Percentiles rank a stretch among this genome's conserved stretches.
Evolutionary conservation across 2,888 invertebrate genomes (phyloP).

Genomic region (Mesopsocus fuscifrons): DNA sequence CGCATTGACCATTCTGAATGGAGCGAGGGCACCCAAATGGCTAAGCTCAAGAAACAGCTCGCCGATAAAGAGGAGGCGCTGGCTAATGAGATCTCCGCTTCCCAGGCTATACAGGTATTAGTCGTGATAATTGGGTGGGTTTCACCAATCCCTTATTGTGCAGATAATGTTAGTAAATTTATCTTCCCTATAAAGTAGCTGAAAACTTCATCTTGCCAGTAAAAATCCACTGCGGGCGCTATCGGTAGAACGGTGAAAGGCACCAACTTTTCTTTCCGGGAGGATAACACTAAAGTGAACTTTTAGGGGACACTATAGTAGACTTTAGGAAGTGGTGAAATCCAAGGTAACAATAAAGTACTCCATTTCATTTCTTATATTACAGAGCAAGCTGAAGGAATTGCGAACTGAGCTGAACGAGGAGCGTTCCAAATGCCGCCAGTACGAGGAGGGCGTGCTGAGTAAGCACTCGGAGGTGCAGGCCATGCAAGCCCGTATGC

Average conservation of each 20-base stretch:
- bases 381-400: conserved; percentile 53
- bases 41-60: conserved; percentile 70
- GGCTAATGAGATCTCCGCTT: conserved; percentile 52
- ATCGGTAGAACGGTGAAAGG: too few species aligned
- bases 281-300: too few species aligned
- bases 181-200: too few species aligned
- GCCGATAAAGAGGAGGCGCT: conserved; percentile 69
- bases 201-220: too few species aligned
- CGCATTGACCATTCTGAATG: conserved; percentile 56
- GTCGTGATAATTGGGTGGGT: too few species aligned
- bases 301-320: too few species aligned
- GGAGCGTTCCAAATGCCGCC: conserved; percentile 41
- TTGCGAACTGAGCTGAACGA: conserved; percentile 46
- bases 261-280: too few species aligned
- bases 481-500: conserved; percentile 31
- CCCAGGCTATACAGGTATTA: conserved; percentile 39
- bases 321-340: too few species aligned
- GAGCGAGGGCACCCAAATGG: conserved; percentile 67
- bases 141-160: too few species aligned
- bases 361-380: neutral
- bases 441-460: conserved; percentile 30
- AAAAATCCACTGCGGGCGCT: too few species aligned
- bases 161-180: too few species aligned
- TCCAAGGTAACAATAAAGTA: too few species aligned
- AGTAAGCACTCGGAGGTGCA: conserved; percentile 37